Evolutionary conservation across 2,888 invertebrate genomes (phyloP), one percentile per base, ranked within the genome.

Genomic region (Zaprionus obscuricornis): DNA sequence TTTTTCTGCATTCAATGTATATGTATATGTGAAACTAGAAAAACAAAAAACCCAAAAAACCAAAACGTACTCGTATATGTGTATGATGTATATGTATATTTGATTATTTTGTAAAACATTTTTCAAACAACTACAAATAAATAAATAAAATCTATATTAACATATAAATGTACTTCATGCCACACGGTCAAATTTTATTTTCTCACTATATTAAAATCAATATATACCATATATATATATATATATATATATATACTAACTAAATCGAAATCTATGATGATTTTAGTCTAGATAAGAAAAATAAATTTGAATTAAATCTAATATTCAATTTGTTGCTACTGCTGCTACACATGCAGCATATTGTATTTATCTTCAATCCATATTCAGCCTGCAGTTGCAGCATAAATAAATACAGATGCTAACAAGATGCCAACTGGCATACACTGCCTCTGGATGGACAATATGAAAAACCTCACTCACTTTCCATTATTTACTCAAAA

Each of bases 71-170:
- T 55, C 70, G 40, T 65, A 65, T 42, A 22, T 22, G 69, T 68
- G 68, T 50, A 42, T 40, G 60, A 68, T 86, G 83, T 79, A 78
- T 86, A 81, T 81, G 87, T 86, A 87, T 87, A 87, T 87, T 76
- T 79, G 75, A 85, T 88, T 87, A 87, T 88, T 89, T 88, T 88
- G 86, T 88, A 89, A 89, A n/a, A 87, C 74, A 79, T 88, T 87
- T 87, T 88, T 86, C 79, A 87, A 86, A 83, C 74, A 87, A 87
- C 87, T 85, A 68, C 70, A 68, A 54, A 87, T 86, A 85, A 85
- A 87, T 86, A 85, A 85, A 85, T 85, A 85, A 87, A 85, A 74
- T 85, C 87, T 85, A 88, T 85, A 85, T 88, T 87, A 85, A 71
- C 77, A 87, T 87, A 85, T 85, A 87, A 85, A 85, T 85, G 84